Evolutionary conservation across 2,888 invertebrate species (phyloP), one percentile per base, ranked within the genome.

Genomic region (Caenorhabditis sp.): DNA sequence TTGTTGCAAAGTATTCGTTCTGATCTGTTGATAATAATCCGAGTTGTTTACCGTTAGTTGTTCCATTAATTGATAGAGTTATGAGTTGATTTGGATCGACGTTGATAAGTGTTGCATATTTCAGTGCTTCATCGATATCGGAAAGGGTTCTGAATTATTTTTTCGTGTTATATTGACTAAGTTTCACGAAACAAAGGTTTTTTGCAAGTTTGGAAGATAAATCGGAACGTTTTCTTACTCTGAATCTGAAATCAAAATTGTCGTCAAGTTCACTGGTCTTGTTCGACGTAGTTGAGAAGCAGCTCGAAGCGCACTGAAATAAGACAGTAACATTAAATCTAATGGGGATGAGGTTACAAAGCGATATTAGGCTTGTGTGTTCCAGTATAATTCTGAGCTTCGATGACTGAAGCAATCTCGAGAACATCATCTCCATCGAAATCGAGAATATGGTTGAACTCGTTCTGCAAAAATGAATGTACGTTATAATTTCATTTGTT

Each of bases 361-460:
- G 72, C 67, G 0, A 72, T 61, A 31, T 64, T 72, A 0, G 72
- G 61, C 12, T 55, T 57, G 17, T 55, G 63, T 24, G 60, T 67
- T 51, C 71, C 71, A 14, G 58, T 37, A 17, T 63, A 71, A 14
- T 60, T 55, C 31, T 71, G 71, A 21, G 58, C 43, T 23, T 51
- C 51, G 19, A 71, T 66, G 0, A 64, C 64, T 14, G 31, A 31
- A 1, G 43, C 37, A 12, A n/a, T 71, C 60, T 37, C 74, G 74
- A 17, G 51, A 24, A 12, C 63, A 24, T 53, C 31, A 6, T 62
- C 51, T 24, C 71, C 74, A 49, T 77, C 74, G 49, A 71, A 77
- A 53, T 71, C 66, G 26, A 74, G 68, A 43, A 77, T 60, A 8
- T 36, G 27, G 27, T 69, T 69, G 69, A 67, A 77, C 17, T 77